Evolutionary conservation across 2,113 vertebrate genomes (phyloP).

Genomic region (Columba livia): DNA sequence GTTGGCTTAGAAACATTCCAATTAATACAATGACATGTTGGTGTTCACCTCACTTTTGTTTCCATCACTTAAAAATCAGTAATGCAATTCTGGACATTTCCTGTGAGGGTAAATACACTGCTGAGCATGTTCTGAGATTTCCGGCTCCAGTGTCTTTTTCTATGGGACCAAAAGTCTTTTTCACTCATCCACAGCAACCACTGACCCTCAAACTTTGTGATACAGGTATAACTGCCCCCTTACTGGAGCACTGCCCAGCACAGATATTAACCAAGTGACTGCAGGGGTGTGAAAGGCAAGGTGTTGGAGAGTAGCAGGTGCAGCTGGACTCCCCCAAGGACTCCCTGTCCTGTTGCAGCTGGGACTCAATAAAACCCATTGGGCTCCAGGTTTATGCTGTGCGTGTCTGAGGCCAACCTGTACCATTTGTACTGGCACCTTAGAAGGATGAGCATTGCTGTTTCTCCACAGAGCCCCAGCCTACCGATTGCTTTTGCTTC

Average conservation of each 20-base stretch:
- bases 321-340: background rate
- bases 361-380: background rate
- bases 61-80: background rate
- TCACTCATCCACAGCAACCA: background rate
- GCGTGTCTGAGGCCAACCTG: background rate
- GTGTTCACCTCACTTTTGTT: background rate
- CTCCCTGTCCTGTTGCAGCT: background rate
- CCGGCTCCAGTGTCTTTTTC: background rate
- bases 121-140: background rate
- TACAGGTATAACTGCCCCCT: background rate
- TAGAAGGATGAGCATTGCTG: background rate
- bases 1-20: background rate
- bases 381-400: background rate
- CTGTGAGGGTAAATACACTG: background rate
- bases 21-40: background rate
- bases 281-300: background rate
- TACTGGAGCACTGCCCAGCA: background rate
- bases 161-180: background rate
- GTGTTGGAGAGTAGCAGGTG: background rate
- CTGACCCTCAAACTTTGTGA: background rate
- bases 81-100: background rate
- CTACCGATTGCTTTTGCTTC: background rate
- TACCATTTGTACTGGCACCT: background rate
- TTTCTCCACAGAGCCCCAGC: background rate
- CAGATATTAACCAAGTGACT: accelerated